Percentiles rank a stretch among this genome's conserved stretches.
These are phyloP conservation scores for Zaprionus gabonicus DNA, from an alignment of 1,140 invertebrate genomes.

Conservation along the genomic window DNA sequence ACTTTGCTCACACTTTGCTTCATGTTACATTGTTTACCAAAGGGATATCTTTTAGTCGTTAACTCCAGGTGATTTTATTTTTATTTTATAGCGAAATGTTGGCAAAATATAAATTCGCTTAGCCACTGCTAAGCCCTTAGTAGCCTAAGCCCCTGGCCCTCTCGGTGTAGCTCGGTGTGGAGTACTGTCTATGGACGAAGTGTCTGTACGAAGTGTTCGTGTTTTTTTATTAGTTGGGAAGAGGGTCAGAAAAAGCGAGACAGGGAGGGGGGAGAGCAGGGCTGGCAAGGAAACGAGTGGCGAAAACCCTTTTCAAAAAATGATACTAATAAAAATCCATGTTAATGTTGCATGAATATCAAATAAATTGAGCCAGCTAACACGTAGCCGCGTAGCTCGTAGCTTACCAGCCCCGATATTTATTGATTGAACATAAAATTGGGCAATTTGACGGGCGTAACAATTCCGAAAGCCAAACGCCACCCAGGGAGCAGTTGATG, in stretches of 20 bases:
- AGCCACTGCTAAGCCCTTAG: slow-evolving; percentile 63
- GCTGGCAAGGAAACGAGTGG: slow-evolving; percentile 19
- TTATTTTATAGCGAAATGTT: slow-evolving; percentile 46
- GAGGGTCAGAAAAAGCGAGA: not conserved
- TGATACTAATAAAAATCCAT: slow-evolving; percentile 83
- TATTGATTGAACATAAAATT: slow-evolving; percentile 83
- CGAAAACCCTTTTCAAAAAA: slow-evolving; percentile 79
- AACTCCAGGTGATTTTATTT: not conserved
- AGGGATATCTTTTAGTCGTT: slow-evolving; percentile 5
- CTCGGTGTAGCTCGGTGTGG: not conserved
- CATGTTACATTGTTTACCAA: slow-evolving; percentile 19
- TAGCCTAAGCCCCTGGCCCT: slow-evolving; percentile 21
- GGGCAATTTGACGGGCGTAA: slow-evolving; percentile 78
- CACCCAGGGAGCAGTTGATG: slow-evolving; percentile 60
- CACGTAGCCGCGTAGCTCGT: slow-evolving; percentile 50
- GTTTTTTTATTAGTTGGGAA: slow-evolving; percentile 30
- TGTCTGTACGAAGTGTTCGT: slow-evolving; percentile 7
- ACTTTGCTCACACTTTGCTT: not conserved
- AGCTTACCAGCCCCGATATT: slow-evolving; percentile 42
- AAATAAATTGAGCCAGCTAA: slow-evolving; percentile 81
- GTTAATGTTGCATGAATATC: slow-evolving; percentile 83
- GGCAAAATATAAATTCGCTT: slow-evolving; percentile 66
- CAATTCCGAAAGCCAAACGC: slow-evolving; percentile 62
- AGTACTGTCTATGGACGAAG: slow-evolving; percentile 26
- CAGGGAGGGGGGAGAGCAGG: not conserved